Percentiles rank a stretch among this genome's conserved stretches.
Evolutionary conservation across 92 coral and sea anemone genomes (phyloP).

Genomic region (Phenganax marumi): DNA sequence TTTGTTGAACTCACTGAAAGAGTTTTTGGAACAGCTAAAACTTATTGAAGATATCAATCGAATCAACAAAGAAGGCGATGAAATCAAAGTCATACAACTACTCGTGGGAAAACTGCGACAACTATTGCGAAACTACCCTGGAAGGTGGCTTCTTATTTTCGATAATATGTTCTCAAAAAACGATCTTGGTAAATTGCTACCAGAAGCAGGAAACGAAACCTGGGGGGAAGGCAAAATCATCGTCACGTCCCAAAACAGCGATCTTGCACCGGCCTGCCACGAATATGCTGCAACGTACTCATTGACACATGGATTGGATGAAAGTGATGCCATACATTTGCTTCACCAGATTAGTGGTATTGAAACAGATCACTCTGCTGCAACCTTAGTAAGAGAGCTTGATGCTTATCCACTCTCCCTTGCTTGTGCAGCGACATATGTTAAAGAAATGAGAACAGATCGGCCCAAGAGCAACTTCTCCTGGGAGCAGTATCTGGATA

Average conservation of each 20-base stretch:
- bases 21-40: conserved; percentile 41
- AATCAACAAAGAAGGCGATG: conserved; percentile 29
- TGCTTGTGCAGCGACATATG: conserved; percentile 23
- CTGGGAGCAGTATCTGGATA: conserved; percentile 64
- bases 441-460: conserved; percentile 18
- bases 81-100: conserved; percentile 33
- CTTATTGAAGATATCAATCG: conserved; percentile 29
- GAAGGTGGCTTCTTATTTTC: conserved; percentile 73
- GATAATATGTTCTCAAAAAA: conserved; percentile 69
- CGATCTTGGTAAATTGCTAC: conserved; percentile 73
- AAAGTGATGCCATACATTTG: not conserved
- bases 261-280: conserved; percentile 17
- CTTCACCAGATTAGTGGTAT: conserved; percentile 19
- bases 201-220: conserved; percentile 62
- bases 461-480: conserved; percentile 78
- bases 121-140: conserved; percentile 34
- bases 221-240: conserved; percentile 80
- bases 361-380: not conserved
- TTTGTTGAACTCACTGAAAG: conserved; percentile 61
- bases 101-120: conserved; percentile 56
- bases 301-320: conserved; percentile 12
- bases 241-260: conserved; percentile 19
- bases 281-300: not conserved
- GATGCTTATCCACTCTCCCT: conserved; percentile 1
- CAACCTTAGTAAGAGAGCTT: not conserved